Evolutionary conservation across 2,888 invertebrate genomes (phyloP), one percentile per base, ranked within the genome.

Genomic region (Sceliomorpha sp.): DNA sequence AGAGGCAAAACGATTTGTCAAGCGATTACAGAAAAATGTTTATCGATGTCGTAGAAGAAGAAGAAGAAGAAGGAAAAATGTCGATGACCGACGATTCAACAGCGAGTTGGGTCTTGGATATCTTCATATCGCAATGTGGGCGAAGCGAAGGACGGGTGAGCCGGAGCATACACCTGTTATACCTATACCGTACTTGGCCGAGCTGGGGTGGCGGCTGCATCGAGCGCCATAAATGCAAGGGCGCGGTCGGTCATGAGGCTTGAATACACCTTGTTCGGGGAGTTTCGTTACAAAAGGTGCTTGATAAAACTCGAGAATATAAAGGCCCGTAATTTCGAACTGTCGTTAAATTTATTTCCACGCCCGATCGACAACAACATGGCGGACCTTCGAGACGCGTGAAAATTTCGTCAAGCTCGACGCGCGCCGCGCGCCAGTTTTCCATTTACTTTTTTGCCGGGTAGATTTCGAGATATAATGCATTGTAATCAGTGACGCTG

Each of bases 131-230:
- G 13, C 9, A 48, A 31, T 36, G 26, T 64, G 47, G 55, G 60
- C 60, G 50, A 67, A 67, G 50, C 36, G 48, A 44, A 55, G 56
- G 45, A 37, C 60, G 3, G 60, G 56, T 68, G 56, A 60, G 60
- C n/a, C n/a, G n/a, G n/a, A n/a, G n/a, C n/a, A 56, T 51, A 60
- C 62, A 66, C 70, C 66, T 70, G 70, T 70, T 70, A 70, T 64
- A 70, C 64, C 70, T 70, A 70, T 56, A 58, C 60, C 62, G 60
- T 66, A 58, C 10, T 62, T 40, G 66, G 62, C 66, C 29, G 45
- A 64, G 64, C 39, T 60, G 62, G 70, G n/a, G n/a, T n/a, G n/a
- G 60, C 62, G 47, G 70, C 70, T 70, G 64, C 50, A 70, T 70
- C 70, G 70, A 70, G 70, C 70, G 70, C 64, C 31, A 56, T 55